Percentiles rank a stretch among this genome's conserved stretches.
Conservation (phyloP, 2,888 invertebrate species). For the Leuctra nigra region DNA sequence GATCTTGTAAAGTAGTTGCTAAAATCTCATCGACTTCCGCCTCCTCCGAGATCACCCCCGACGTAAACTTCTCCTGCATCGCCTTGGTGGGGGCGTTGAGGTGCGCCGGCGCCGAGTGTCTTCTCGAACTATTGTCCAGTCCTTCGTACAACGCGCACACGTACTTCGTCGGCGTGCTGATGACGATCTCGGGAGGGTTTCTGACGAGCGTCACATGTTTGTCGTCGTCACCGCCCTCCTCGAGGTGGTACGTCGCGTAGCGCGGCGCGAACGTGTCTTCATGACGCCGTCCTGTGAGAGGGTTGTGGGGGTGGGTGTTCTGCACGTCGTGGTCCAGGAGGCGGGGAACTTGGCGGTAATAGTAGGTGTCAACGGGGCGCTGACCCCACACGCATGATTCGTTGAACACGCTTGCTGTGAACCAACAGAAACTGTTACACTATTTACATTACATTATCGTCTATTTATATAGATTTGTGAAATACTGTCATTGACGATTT, state of each 20-base stretch:
- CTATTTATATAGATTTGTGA: no score
- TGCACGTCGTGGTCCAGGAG: constrained; percentile 18
- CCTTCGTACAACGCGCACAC: background rate
- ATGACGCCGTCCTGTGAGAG: constrained; percentile 8
- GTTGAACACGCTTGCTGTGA: constrained; percentile 25
- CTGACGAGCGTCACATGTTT: background rate
- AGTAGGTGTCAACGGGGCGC: constrained; percentile 26
- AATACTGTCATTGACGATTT: no score
- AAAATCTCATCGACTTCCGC: background rate
- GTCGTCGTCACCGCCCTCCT: background rate
- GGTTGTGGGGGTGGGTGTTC: constrained; percentile 1
- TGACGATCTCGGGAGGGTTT: constrained; percentile 19
- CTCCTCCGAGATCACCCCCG: background rate
- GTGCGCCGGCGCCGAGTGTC: constrained; percentile 23
- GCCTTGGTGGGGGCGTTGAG: background rate
- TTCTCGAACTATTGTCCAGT: background rate
- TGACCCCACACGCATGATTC: constrained; percentile 28
- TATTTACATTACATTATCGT: no score
- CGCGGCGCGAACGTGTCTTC: constrained; percentile 26
- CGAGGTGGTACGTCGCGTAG: constrained; percentile 24
- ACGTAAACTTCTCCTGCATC: background rate
- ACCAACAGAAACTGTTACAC: no score
- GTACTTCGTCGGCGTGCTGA: constrained; percentile 8
- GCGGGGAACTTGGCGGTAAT: constrained; percentile 25
- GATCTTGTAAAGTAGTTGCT: background rate